These are phyloP conservation scores for Diuraphis noxia DNA, from an alignment of 1,140 invertebrate genomes.

Conservation along the genomic window DNA sequence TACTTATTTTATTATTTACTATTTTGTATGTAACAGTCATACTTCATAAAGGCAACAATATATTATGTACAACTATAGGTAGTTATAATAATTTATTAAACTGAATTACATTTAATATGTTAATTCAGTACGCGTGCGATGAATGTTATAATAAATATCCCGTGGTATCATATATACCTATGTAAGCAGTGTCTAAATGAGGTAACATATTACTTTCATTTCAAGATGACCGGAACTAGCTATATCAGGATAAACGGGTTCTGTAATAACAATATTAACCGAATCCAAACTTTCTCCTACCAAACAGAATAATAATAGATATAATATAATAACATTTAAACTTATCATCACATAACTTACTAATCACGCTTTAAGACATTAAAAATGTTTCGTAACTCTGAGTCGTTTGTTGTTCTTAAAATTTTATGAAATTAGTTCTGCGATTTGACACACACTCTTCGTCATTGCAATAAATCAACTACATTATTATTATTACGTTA, in stretches of 20 bases:
- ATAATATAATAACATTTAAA: neutral
- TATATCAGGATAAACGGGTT: constrained; percentile 45
- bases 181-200: constrained; percentile 26
- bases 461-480: neutral
- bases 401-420: neutral
- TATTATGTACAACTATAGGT: neutral
- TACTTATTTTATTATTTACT: too few species aligned
- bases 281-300: constrained; percentile 32
- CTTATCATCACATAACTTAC: constrained; percentile 30
- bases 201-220: constrained; percentile 51
- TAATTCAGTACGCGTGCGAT: neutral
- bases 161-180: neutral
- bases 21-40: neutral
- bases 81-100: neutral
- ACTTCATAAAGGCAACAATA: neutral
- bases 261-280: constrained; percentile 36
- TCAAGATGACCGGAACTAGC: constrained; percentile 50
- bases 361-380: neutral
- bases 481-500: neutral
- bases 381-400: constrained; percentile 3
- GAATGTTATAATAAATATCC: constrained; percentile 8
- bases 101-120: neutral
- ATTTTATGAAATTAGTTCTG: constrained; percentile 19
- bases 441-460: neutral
- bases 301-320: constrained; percentile 20